These are phyloP conservation scores for Epizoanthus stellaris DNA, from an alignment of 92 coral and sea anemone genomes.

Conservation along the genomic window DNA sequence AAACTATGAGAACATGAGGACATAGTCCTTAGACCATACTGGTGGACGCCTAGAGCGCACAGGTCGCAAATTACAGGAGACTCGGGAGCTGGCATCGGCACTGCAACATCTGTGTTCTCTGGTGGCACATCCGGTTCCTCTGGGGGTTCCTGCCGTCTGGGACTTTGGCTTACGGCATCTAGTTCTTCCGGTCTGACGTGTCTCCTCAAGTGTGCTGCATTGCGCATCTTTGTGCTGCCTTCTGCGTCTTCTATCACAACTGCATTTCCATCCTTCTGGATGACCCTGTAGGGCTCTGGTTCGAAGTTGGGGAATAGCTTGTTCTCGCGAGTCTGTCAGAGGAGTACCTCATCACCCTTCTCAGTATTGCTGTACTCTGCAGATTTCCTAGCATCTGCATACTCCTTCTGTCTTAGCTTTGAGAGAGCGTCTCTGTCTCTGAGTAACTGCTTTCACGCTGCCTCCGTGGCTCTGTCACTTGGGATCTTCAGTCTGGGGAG, in stretches of 20 bases:
- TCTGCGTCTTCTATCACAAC: conserved; percentile 54
- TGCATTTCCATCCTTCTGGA: conserved; percentile 61
- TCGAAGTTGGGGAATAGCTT: not conserved
- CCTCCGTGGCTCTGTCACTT: conserved; percentile 50
- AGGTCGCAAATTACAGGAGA: not conserved
- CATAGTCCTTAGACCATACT: not conserved
- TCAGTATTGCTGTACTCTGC: not conserved
- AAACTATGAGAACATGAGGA: not conserved
- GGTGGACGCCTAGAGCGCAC: conserved; percentile 1
- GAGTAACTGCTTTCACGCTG: conserved; percentile 52
- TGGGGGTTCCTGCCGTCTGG: not conserved
- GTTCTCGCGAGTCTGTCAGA: too few species aligned
- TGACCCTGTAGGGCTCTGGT: conserved; percentile 45
- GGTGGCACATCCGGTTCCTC: not conserved
- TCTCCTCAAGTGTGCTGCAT: conserved; percentile 63
- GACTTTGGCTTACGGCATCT: not conserved
- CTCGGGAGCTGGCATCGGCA: not conserved
- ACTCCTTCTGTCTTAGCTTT: conserved; percentile 54
- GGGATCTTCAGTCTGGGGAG: conserved; percentile 44
- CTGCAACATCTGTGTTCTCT: not conserved
- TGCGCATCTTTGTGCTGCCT: conserved; percentile 62
- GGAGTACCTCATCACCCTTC: too few species aligned
- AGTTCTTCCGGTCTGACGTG: not conserved
- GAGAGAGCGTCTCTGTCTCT: conserved; percentile 60
- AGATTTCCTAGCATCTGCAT: conserved; percentile 55